Evolutionary conservation across 2,113 vertebrate genomes (phyloP).

Genomic region (Jacana jacana): DNA sequence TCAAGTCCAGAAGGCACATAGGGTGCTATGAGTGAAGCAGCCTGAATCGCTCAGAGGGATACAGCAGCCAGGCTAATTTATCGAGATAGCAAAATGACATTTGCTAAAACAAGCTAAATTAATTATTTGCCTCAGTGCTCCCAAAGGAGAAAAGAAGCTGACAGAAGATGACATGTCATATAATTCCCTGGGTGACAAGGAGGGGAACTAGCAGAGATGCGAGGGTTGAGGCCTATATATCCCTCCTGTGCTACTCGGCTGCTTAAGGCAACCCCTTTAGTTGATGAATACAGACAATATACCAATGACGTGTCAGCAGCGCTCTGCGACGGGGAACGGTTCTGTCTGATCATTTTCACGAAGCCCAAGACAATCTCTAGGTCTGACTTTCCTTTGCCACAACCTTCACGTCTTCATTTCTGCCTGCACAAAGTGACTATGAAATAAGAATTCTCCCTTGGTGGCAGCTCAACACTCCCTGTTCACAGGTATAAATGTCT

Average conservation of each 20-base stretch:
- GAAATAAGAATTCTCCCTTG: background rate
- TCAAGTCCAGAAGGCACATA: background rate
- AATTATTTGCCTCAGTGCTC: slow-evolving; percentile 37
- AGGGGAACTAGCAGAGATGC: slow-evolving; percentile 4
- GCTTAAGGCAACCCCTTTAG: background rate
- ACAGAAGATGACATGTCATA: slow-evolving; percentile 44
- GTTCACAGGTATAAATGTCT: background rate
- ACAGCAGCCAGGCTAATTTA: slow-evolving; percentile 20
- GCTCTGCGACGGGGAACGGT: background rate
- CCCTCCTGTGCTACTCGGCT: background rate
- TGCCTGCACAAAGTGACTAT: background rate
- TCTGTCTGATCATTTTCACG: background rate
- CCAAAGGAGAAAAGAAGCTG: slow-evolving; percentile 28
- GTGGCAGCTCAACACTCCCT: background rate
- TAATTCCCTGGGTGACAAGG: slow-evolving; percentile 26
- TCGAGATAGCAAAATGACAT: slow-evolving; percentile 26
- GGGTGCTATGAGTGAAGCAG: background rate
- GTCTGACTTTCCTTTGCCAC: background rate
- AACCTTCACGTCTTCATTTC: background rate
- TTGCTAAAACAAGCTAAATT: slow-evolving; percentile 48
- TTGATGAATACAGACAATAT: background rate
- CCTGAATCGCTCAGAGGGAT: background rate
- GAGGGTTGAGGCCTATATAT: background rate
- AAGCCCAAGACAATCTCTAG: background rate
- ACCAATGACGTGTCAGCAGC: background rate